phyloP scores from a whole-genome alignment of 2,888 invertebrate species.

The Agrotis puta region DNA sequence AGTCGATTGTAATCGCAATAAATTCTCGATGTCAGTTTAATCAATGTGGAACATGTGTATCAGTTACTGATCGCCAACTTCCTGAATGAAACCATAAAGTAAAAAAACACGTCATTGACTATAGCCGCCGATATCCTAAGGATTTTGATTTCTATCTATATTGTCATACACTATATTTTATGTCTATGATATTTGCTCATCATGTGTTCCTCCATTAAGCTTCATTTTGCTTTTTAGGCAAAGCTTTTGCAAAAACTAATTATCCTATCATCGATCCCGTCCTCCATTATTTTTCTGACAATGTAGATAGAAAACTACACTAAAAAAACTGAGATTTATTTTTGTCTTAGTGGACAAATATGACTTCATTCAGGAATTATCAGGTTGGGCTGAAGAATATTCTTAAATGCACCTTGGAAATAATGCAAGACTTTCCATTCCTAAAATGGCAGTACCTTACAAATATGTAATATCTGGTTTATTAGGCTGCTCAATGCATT shows the following conservation, averaged over 20 bases:
- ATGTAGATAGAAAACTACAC: conserved; percentile 8
- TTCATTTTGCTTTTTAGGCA: conserved; percentile 41
- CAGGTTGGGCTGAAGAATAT: background rate
- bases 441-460: background rate
- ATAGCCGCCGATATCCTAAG: background rate
- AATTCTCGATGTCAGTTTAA: conserved; percentile 43
- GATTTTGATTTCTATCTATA: conserved; percentile 34
- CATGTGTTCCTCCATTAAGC: conserved; percentile 46
- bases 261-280: conserved; percentile 37
- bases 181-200: conserved; percentile 35
- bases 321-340: too few species aligned
- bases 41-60: conserved; percentile 34
- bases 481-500: too few species aligned
- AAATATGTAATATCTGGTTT: too few species aligned
- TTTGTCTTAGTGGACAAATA: background rate
- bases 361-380: conserved; percentile 19
- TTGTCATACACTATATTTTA: conserved; percentile 35
- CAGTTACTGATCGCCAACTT: conserved; percentile 26
- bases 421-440: background rate
- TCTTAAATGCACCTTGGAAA: background rate
- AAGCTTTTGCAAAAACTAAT: conserved; percentile 39
- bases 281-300: conserved; percentile 37
- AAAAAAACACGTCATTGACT: background rate
- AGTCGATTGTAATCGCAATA: conserved; percentile 33
- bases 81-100: conserved; percentile 40